Conservation (phyloP, 2,113 vertebrate species). For the Crocuta crocuta region DNA sequence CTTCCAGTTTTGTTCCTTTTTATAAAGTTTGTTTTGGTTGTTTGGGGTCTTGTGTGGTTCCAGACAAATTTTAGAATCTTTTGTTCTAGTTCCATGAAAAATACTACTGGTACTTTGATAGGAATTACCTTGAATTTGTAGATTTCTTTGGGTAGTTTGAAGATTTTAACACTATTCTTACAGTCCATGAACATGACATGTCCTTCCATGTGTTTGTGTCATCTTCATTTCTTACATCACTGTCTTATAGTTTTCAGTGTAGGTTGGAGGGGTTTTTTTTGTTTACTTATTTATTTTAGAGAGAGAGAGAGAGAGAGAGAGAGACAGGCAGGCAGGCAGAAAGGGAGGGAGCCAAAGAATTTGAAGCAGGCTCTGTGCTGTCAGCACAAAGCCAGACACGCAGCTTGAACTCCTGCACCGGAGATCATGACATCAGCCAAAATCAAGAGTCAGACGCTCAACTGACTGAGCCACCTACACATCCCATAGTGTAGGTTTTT, state of each 20-base stretch:
- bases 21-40: not conserved
- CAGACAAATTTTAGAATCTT: not conserved
- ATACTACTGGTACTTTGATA: not conserved
- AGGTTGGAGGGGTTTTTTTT: too few relatives aligned
- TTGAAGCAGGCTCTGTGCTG: too few relatives aligned
- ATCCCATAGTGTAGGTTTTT: not conserved
- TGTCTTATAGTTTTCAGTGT: not conserved
- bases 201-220: not conserved
- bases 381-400: too few relatives aligned
- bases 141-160: not conserved
- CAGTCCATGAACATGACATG: not conserved
- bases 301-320: too few relatives aligned
- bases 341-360: too few relatives aligned
- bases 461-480: too few relatives aligned
- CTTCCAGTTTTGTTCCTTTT: not conserved
- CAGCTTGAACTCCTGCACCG: too few relatives aligned
- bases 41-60: not conserved
- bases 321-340: too few relatives aligned
- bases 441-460: too few relatives aligned
- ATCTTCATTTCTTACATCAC: not conserved
- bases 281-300: too few relatives aligned
- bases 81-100: not conserved
- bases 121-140: not conserved
- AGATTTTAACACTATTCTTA: not conserved
- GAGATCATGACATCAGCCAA: too few relatives aligned